phyloP scores from a whole-genome alignment of 1,140 invertebrate species.

The Apis laboriosa region DNA sequence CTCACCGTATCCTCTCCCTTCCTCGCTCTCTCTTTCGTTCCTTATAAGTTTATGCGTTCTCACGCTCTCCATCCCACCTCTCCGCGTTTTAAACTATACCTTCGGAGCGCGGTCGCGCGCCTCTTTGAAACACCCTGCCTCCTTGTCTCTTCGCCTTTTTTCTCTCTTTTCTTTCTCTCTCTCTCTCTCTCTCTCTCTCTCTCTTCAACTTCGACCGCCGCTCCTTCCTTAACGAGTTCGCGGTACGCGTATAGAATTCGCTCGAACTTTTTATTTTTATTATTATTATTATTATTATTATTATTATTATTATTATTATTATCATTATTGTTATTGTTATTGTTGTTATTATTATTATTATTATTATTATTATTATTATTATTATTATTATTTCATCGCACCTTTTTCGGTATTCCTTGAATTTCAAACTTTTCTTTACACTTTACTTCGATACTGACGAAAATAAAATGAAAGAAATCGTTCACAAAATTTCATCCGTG shows the following conservation, averaged over 20 bases:
- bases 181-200: not conserved
- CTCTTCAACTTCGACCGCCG: not conserved
- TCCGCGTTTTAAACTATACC: conserved; percentile 34
- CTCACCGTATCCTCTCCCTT: conserved; percentile 38
- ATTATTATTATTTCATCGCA: no score
- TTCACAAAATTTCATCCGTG: no score
- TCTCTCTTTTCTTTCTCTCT: not conserved
- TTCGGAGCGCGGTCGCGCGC: conserved; percentile 9
- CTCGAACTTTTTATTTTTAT: not conserved
- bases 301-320: no score
- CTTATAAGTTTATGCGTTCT: conserved; percentile 74
- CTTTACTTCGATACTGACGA: no score
- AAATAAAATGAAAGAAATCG: no score
- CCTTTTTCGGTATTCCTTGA: no score
- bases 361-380: no score
- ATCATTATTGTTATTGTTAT: no score
- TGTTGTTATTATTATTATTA: no score
- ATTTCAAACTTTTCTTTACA: no score
- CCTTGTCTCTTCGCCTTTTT: not conserved
- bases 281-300: no score
- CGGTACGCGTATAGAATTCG: not conserved
- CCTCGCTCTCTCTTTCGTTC: conserved; percentile 53
- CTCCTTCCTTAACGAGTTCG: not conserved
- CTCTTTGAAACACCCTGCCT: conserved; percentile 4
- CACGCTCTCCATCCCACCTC: conserved; percentile 73